Evolutionary conservation across 1,140 invertebrate species (phyloP), one percentile per base, ranked within the genome.

Genomic region (Atta cephalotes): DNA sequence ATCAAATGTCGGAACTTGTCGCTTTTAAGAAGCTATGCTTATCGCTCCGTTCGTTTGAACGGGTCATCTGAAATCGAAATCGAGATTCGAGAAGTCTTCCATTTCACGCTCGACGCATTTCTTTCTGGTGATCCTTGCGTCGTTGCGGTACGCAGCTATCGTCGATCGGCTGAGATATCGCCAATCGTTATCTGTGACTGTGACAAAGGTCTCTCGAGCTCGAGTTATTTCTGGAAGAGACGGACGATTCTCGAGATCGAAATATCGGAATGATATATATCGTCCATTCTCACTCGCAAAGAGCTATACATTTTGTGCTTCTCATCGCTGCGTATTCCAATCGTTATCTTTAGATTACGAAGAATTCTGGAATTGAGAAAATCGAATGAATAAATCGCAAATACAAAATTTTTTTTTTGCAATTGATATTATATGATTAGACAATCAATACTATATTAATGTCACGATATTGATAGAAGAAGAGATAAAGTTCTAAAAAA

Each of bases 181-280:
- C 76, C 53, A 70, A 62, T 80, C 85, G 53, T 80, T 84, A 60
- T 66, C 85, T 58, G 56, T 79, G 85, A 87, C 85, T 84, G 49
- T 87, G 85, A 87, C 85, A 87, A 84, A 87, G 68, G 31, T 62
- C 77, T 31, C 51, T 80, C 77, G 85, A 82, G 39, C 72, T 79
- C 58, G 45, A 78, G 74, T 85, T 77, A 85, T 77, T 79, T 85
- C 71, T 85, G 76, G 60, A 66, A 66, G 62, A 65, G 82, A 79
- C 74, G 82, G 74, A 85, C 80, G 80, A 84, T 85, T 79, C 84
- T 85, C 76, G 74, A 85, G 76, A 85, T 85, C 84, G 84, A 85
- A 85, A 80, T 78, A 85, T 80, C 70, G 25, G 21, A 70, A 82
- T 82, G 80, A 82, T 82, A 21, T 35, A 82, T 25, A 35, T 56